Percentiles rank a stretch among this genome's conserved stretches.
Evolutionary conservation across 2,797 vertebrate species (phyloP).

Genomic region (Tenualosa ilisha): DNA sequence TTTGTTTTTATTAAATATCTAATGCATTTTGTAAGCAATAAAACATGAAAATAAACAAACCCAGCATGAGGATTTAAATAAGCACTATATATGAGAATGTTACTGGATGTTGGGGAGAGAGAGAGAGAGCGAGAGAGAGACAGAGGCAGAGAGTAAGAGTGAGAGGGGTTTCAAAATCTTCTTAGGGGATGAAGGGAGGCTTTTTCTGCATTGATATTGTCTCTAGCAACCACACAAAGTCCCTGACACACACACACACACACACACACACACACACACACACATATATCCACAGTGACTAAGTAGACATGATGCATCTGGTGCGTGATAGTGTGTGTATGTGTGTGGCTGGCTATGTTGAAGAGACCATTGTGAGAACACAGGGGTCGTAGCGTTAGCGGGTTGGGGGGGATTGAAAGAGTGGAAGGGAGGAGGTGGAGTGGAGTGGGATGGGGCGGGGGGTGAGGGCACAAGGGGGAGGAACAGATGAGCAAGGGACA

Average conservation of each 20-base stretch:
- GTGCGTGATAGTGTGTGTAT: slow-evolving; percentile 18
- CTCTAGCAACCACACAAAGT: slow-evolving; percentile 25
- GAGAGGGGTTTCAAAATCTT: slow-evolving; percentile 39
- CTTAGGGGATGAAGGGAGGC: slow-evolving; percentile 39
- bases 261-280: slow-evolving; percentile 29
- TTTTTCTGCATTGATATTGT: slow-evolving; percentile 39
- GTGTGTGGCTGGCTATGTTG: slow-evolving; percentile 29
- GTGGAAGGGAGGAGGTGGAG: background rate
- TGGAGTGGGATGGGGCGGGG: slow-evolving; percentile 12
- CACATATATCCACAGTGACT: slow-evolving; percentile 32
- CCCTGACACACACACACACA: slow-evolving; percentile 25
- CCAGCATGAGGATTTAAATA: background rate
- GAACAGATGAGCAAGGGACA: slow-evolving; percentile 54
- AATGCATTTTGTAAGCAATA: background rate
- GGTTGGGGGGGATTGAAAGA: slow-evolving; percentile 26
- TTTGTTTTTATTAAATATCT: background rate
- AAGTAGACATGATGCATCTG: slow-evolving; percentile 35
- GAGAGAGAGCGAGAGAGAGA: background rate
- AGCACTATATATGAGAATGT: background rate
- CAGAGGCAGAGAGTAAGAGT: slow-evolving; percentile 25
- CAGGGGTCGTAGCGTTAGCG: slow-evolving; percentile 6
- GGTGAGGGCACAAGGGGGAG: slow-evolving; percentile 31
- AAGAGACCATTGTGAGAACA: slow-evolving; percentile 50
- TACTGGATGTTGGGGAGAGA: background rate
- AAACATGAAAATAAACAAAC: background rate